These are phyloP conservation scores for Protonemura montana DNA, from an alignment of 2,888 invertebrate species.

Conservation along the genomic window DNA sequence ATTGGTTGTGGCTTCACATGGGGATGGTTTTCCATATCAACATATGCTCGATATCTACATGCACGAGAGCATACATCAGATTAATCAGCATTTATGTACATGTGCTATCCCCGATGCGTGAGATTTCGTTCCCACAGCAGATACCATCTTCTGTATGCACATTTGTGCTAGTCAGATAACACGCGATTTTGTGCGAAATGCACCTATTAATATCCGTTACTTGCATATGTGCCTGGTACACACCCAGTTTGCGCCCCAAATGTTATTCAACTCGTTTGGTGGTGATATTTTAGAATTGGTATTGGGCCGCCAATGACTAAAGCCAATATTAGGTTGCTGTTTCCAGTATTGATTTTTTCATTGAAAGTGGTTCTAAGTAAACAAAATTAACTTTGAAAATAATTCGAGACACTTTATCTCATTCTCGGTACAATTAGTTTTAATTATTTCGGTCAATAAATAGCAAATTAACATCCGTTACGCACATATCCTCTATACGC, in stretches of 20 bases:
- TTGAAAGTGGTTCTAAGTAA: not conserved
- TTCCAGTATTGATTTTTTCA: too few species aligned
- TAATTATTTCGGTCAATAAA: not conserved
- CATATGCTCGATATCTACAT: not conserved
- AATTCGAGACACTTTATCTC: not conserved
- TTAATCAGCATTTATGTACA: not conserved
- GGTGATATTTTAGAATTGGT: too few species aligned
- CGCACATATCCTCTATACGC: not conserved
- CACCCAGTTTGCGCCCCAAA: not conserved
- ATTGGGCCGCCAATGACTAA: too few species aligned
- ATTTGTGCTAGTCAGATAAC: not conserved
- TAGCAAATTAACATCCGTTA: not conserved
- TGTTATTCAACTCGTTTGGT: too few species aligned
- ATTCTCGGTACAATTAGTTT: not conserved
- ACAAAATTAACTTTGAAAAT: not conserved
- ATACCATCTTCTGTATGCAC: not conserved
- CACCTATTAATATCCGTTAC: not conserved
- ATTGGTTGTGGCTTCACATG: not conserved
- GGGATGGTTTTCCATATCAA: not conserved
- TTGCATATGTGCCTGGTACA: not conserved
- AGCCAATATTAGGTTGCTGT: too few species aligned
- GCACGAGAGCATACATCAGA: not conserved
- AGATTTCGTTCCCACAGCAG: not conserved
- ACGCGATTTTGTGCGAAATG: not conserved
- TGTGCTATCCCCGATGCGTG: not conserved